Evolutionary conservation across 2,113 vertebrate species (phyloP).

Genomic region (Conger conger): DNA sequence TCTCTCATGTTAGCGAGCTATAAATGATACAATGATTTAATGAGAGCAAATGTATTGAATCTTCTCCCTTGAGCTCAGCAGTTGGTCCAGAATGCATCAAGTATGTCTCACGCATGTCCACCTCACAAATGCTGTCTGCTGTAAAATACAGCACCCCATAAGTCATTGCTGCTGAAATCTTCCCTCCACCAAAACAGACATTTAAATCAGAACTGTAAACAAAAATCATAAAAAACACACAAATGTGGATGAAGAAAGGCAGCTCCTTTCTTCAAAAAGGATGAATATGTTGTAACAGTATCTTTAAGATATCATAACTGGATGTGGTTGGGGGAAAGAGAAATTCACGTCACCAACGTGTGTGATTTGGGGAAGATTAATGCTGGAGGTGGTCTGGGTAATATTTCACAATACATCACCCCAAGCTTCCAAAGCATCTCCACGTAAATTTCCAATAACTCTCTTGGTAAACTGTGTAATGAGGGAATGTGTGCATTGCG

Average conservation of each 20-base stretch:
- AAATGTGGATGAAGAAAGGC: neutral
- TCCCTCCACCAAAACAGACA: constrained; percentile 3
- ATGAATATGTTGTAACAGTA: neutral
- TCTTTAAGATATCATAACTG: neutral
- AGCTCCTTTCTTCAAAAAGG: neutral
- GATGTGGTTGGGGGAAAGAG: neutral
- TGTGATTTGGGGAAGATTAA: neutral
- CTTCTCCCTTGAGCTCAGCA: neutral
- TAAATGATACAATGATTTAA: neutral
- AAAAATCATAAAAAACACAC: neutral
- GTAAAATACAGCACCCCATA: constrained; percentile 14
- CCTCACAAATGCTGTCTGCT: constrained; percentile 4
- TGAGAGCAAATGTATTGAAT: neutral
- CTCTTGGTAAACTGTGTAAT: constrained; percentile 6
- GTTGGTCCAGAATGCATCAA: neutral
- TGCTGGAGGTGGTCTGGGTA: neutral
- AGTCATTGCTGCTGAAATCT: constrained; percentile 6
- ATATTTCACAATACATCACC: constrained; percentile 7
- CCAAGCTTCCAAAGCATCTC: neutral
- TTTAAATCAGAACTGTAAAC: neutral
- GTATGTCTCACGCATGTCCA: neutral
- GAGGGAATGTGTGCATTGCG: neutral
- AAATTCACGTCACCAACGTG: neutral
- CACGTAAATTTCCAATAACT: neutral
- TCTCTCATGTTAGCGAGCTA: neutral